These are phyloP conservation scores for Anarhynchus alexandrinus DNA, from an alignment of 2,113 vertebrate species.

Conservation along the genomic window DNA sequence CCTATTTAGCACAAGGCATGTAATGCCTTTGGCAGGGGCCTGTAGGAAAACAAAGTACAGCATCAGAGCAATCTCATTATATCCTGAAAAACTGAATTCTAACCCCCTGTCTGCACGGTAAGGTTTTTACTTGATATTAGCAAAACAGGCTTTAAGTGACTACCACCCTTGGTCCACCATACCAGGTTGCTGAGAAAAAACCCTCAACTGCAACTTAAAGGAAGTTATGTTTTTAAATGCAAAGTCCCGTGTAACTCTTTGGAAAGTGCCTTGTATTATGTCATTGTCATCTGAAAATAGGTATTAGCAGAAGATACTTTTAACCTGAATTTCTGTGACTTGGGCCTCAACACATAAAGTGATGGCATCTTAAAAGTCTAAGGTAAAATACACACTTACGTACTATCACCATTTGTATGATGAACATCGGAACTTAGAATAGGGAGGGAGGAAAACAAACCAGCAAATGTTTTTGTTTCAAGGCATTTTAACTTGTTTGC, in stretches of 20 bases:
- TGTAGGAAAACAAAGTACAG: not conserved
- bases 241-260: not conserved
- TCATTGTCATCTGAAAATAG: not conserved
- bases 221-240: not conserved
- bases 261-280: not conserved
- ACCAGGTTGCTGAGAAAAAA: not conserved
- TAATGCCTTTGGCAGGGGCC: not conserved
- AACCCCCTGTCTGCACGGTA: not conserved
- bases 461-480: not conserved
- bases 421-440: accelerated
- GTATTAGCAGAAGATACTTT: not conserved
- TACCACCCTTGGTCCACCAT: not conserved
- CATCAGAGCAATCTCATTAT: not conserved
- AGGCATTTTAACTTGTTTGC: not conserved
- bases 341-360: not conserved
- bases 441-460: not conserved
- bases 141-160: not conserved
- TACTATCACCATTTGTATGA: not conserved
- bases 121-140: not conserved
- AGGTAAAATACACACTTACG: not conserved
- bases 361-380: not conserved
- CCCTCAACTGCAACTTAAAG: not conserved
- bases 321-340: not conserved
- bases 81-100: not conserved
- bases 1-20: not conserved